A percentile compares a stretch with the other conserved stretches of the same genome.
Evolutionary conservation across 2,113 vertebrate genomes (phyloP).

Genomic region (Erpornis zantholeuca): DNA sequence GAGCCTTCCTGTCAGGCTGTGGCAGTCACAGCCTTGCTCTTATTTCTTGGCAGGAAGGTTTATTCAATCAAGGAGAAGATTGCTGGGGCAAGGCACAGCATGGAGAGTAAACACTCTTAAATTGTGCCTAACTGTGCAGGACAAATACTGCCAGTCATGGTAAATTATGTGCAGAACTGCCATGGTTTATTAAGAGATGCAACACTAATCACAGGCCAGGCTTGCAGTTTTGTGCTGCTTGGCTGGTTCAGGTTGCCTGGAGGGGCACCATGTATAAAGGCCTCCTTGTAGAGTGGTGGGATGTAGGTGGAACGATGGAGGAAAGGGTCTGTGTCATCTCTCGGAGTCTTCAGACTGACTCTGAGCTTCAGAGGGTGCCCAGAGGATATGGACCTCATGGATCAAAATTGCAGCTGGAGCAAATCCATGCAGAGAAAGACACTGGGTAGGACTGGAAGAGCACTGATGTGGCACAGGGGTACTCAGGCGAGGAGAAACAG

Average conservation of each 20-base stretch:
- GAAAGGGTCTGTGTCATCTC: not conserved
- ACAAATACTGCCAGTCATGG: not conserved
- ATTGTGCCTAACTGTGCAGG: not conserved
- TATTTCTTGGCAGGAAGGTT: not conserved
- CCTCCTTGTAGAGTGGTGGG: not conserved
- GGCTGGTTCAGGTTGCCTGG: not conserved
- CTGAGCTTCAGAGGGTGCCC: not conserved
- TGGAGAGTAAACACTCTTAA: not conserved
- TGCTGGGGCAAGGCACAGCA: not conserved
- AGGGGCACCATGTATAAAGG: not conserved
- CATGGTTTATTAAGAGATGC: not conserved
- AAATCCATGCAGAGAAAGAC: not conserved
- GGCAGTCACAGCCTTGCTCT: not conserved
- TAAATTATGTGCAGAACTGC: not conserved
- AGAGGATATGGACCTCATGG: not conserved
- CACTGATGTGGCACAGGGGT: not conserved
- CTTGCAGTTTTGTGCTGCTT: not conserved
- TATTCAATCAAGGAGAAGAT: not conserved
- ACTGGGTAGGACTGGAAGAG: not conserved
- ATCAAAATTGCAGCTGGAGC: not conserved
- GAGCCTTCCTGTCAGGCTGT: not conserved
- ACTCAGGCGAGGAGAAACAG: not conserved
- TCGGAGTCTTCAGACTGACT: not conserved
- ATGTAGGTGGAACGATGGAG: not conserved
- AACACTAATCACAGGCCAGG: not conserved